A percentile compares a stretch with the other conserved stretches of the same genome.
phyloP scores from a whole-genome alignment of 2,797 vertebrate species.

The Salarias fasciatus region DNA sequence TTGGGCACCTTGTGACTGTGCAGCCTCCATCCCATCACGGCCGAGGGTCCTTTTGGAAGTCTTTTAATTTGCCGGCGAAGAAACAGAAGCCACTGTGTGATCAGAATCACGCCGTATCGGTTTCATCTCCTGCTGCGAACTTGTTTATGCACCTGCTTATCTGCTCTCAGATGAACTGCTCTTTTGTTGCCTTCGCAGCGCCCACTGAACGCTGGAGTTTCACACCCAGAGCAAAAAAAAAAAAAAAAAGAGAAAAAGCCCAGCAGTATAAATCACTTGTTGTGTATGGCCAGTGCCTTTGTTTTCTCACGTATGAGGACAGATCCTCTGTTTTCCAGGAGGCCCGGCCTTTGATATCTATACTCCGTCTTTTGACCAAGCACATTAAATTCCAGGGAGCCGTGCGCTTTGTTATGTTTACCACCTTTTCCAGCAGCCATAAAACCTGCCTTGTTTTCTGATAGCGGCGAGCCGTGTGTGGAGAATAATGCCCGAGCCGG shows the following conservation, averaged over 20 bases:
- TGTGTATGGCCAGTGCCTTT: constrained; percentile 39
- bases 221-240: constrained; percentile 28
- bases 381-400: constrained; percentile 72
- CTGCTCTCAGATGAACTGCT: constrained; percentile 38
- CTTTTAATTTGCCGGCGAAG: constrained; percentile 55
- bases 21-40: constrained; percentile 51
- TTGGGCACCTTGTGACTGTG: constrained; percentile 39
- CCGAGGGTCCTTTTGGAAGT: constrained; percentile 36
- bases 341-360: constrained; percentile 71
- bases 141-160: constrained; percentile 42
- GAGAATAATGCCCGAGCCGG: constrained; percentile 62
- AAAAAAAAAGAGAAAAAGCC: no score
- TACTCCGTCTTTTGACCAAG: constrained; percentile 69
- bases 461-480: constrained; percentile 58
- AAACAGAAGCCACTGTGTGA: constrained; percentile 15
- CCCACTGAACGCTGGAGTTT: constrained; percentile 41
- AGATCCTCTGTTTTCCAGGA: constrained; percentile 28
- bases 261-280: constrained; percentile 63
- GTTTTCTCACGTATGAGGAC: constrained; percentile 61
- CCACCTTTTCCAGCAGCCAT: constrained; percentile 70
- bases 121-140: constrained; percentile 31
- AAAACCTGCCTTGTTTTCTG: constrained; percentile 77
- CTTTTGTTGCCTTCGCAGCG: constrained; percentile 35
- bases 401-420: constrained; percentile 73
- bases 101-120: constrained; percentile 35